Conservation (phyloP, 2,797 vertebrate genomes). For the Muraenolepis orangiensis region DNA sequence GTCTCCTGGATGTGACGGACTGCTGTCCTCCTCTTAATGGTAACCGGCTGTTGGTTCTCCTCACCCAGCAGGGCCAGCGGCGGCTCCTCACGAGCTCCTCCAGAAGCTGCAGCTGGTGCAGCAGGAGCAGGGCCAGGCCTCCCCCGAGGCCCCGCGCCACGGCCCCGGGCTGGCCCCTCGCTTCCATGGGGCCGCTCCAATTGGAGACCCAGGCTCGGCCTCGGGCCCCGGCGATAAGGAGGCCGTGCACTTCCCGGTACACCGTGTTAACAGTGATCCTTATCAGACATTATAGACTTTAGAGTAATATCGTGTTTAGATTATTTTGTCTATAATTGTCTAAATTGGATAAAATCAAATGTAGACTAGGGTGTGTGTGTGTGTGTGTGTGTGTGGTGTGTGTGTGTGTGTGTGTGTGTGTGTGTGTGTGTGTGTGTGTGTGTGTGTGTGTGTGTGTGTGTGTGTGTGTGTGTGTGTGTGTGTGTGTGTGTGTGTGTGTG, state of each 20-base stretch:
- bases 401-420: too few species aligned
- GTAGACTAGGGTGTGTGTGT: too few species aligned
- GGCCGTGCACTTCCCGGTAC: conserved; percentile 78
- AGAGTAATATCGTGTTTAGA: not conserved
- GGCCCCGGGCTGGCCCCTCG: conserved; percentile 80
- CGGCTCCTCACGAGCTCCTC: conserved; percentile 84
- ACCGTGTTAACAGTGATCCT: not conserved
- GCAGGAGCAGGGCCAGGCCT: conserved; percentile 79
- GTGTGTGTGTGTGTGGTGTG: too few species aligned
- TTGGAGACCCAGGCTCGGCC: conserved; percentile 39
- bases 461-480: too few species aligned
- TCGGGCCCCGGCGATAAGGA: conserved; percentile 62
- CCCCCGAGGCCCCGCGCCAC: conserved; percentile 68
- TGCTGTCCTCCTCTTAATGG: not conserved
- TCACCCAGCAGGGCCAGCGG: conserved; percentile 55
- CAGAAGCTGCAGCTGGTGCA: conserved; percentile 87
- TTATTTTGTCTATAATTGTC: not conserved
- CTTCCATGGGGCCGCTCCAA: conserved; percentile 74
- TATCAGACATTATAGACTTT: too few species aligned
- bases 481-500: too few species aligned
- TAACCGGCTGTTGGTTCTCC: not conserved
- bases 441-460: too few species aligned
- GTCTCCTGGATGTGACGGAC: not conserved
- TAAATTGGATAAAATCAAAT: too few species aligned
- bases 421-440: too few species aligned